Base-by-base conservation (phyloP, 2,797 vertebrate genomes). In the Sebastes iracundus region DNA sequence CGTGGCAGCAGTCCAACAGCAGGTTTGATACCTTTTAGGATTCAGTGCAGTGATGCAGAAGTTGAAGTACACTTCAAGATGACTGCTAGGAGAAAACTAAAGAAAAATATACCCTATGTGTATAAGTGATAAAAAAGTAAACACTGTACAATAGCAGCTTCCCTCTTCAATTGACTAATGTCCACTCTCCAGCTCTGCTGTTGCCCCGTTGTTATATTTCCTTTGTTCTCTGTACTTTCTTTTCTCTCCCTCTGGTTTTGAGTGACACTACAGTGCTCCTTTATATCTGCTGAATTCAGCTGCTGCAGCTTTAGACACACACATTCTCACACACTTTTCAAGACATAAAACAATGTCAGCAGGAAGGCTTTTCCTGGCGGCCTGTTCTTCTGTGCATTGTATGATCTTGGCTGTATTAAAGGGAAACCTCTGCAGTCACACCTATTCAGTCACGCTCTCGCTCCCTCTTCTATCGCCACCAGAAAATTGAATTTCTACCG, bases 281-380 rank as follows among this genome's bases (percentile, higher is more conserved):
- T 87, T 85, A 76, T 93, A 94, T 94, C 94, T 92, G 76, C 90
- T 86, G 87, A 88, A 93, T 95, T 90, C 93, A 94, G 93, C 93
- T 90, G 90, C 85, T 72, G 75, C 85, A 63, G 85, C 84, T 88
- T 81, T 67, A 72, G 23, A 74, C 58, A 28, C 86, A 62, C 64
- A 32, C 80, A 68, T 72, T 74, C 79, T 64, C 80, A 14, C 81
- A 35, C 76, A 62, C 64, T 75, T 85, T 85, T 87, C 55, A 62
- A 82, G 81, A 91, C 92, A 89, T 91, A 85, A 92, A 92, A 93
- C 89, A 90, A 91, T 91, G 93, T 94, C 93, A 94, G 92, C 91
- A 80, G 83, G 90, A 90, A 88, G 79, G 72, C 79, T 84, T 87
- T 82, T 91, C 84, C 85, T 82, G 79, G 82, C 73, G 22, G 84